Evolutionary conservation across 2,888 invertebrate genomes (phyloP).

Genomic region (Chloroclystis v-ata): DNA sequence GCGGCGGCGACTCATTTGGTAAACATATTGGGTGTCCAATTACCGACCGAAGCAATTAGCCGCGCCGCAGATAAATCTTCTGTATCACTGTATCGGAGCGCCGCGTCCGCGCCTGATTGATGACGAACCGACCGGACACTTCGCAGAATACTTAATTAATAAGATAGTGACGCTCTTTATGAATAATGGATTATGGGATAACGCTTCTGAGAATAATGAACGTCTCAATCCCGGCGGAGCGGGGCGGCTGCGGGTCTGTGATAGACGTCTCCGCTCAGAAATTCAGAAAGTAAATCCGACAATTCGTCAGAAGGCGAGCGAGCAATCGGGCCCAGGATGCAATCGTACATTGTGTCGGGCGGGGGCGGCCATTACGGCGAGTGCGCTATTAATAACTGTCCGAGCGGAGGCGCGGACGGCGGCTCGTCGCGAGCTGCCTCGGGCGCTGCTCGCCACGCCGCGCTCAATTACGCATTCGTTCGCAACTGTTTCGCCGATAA

Average conservation of each 20-base stretch:
- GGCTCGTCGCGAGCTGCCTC: background rate
- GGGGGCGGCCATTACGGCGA: background rate
- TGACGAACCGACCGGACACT: background rate
- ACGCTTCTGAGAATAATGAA: too few relatives aligned
- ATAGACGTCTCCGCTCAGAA: too few relatives aligned
- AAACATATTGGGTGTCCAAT: constrained; percentile 23
- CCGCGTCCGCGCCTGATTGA: background rate
- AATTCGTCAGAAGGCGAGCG: background rate
- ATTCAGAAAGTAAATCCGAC: background rate
- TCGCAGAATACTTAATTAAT: constrained; percentile 4
- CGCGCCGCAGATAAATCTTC: constrained; percentile 20
- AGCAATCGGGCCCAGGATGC: background rate
- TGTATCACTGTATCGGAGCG: constrained; percentile 5
- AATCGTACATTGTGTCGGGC: background rate
- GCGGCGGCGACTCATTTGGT: constrained; percentile 8
- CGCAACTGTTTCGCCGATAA: background rate
- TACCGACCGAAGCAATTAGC: constrained; percentile 19
- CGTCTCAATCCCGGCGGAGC: too few relatives aligned
- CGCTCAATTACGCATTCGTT: background rate
- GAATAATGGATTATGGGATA: background rate
- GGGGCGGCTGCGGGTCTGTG: too few relatives aligned
- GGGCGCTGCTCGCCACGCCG: background rate
- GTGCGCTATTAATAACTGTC: background rate
- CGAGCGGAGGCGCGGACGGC: background rate
- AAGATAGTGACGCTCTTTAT: background rate